Conservation (phyloP, 1,140 invertebrate genomes). For the Choristoneura fumiferana region DNA sequence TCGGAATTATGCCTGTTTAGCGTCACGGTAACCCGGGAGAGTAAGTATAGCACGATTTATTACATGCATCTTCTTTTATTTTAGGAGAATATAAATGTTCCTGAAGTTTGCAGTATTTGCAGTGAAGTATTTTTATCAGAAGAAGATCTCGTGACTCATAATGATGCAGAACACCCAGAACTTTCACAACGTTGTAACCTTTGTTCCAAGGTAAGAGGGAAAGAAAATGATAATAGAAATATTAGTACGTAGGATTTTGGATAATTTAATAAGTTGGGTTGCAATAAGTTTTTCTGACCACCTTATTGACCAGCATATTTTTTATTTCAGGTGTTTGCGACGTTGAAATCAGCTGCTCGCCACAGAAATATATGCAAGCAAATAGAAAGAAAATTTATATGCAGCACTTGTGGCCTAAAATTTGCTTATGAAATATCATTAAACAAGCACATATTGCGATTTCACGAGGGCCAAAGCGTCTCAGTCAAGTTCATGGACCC, state of each 20-base stretch:
- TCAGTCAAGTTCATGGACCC: slow-evolving; percentile 57
- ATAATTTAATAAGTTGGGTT: no score
- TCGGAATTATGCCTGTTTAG: no score
- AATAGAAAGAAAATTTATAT: slow-evolving; percentile 52
- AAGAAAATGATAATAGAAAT: neutral
- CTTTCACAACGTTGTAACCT: slow-evolving; percentile 37
- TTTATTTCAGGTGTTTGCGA: slow-evolving; percentile 46
- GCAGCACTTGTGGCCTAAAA: slow-evolving; percentile 57
- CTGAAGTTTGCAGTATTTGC: slow-evolving; percentile 35
- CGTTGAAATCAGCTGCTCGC: slow-evolving; percentile 45
- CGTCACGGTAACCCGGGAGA: no score
- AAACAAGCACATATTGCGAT: slow-evolving; percentile 68
- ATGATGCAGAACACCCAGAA: slow-evolving; percentile 41
- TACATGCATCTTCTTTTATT: no score
- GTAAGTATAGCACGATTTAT: no score
- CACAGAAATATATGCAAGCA: slow-evolving; percentile 52
- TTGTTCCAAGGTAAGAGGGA: slow-evolving; percentile 37
- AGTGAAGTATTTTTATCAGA: slow-evolving; percentile 31
- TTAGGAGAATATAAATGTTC: slow-evolving; percentile 27
- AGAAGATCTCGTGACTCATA: slow-evolving; percentile 32
- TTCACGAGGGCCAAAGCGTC: slow-evolving; percentile 62
- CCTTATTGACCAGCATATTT: neutral
- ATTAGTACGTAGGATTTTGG: no score
- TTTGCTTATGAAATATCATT: slow-evolving; percentile 69
- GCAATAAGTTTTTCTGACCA: no score